These are phyloP conservation scores for Anabas testudineus DNA, from an alignment of 2,797 vertebrate genomes.

Conservation along the genomic window DNA sequence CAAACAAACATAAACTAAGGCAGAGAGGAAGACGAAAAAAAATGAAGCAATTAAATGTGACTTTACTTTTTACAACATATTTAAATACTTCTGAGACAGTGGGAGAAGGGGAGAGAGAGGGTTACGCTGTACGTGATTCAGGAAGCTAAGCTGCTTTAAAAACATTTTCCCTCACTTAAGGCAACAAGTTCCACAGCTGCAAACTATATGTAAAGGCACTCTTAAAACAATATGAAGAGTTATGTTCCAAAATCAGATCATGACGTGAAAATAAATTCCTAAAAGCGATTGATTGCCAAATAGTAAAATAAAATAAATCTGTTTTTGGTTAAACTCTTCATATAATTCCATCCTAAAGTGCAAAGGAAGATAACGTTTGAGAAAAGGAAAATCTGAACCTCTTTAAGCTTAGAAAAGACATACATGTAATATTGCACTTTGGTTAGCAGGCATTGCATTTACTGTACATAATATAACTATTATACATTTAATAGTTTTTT, in stretches of 20 bases:
- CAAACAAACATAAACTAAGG: constrained; percentile 69
- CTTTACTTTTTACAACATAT: constrained; percentile 24
- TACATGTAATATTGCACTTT: constrained; percentile 81
- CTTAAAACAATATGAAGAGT: constrained; percentile 29
- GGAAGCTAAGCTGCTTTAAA: constrained; percentile 39
- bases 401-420: constrained; percentile 59
- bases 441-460: constrained; percentile 72
- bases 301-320: not conserved
- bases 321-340: constrained; percentile 42
- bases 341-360: constrained; percentile 61
- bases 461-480: constrained; percentile 62
- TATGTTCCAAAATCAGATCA: constrained; percentile 26
- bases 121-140: constrained; percentile 70
- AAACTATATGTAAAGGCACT: constrained; percentile 28
- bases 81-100: constrained; percentile 53
- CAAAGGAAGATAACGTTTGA: constrained; percentile 69
- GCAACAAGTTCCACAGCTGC: constrained; percentile 36
- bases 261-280: not conserved
- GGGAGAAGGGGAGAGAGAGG: constrained; percentile 7
- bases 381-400: constrained; percentile 55
- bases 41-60: constrained; percentile 32
- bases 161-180: constrained; percentile 27
- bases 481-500: constrained; percentile 65
- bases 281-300: constrained; percentile 10
- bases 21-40: constrained; percentile 53